These are phyloP conservation scores for Spisula solida DNA, from an alignment of 2,888 invertebrate genomes.

Conservation along the genomic window DNA sequence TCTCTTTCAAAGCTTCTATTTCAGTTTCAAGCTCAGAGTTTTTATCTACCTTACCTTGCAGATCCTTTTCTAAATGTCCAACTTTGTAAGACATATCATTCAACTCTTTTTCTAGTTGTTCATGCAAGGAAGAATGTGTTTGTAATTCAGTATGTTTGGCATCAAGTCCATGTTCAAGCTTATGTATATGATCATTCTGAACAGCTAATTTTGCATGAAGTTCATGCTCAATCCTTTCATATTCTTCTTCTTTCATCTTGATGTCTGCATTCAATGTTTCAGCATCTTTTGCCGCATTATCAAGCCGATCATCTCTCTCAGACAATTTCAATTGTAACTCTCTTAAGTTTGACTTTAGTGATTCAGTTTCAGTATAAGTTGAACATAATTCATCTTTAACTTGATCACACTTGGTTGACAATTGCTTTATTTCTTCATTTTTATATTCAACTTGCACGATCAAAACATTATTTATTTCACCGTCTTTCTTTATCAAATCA, in stretches of 20 bases:
- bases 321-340: background rate
- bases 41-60: background rate
- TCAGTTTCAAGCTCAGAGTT: background rate
- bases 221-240: background rate
- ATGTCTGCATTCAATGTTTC: background rate
- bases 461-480: slow-evolving; percentile 23
- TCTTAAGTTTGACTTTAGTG: background rate
- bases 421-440: background rate
- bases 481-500: slow-evolving; percentile 5
- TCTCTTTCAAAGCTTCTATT: background rate
- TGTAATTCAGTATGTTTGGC: slow-evolving; percentile 20
- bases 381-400: background rate
- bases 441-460: background rate
- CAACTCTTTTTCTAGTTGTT: slow-evolving; percentile 11
- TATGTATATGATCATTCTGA: slow-evolving; percentile 3
- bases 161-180: slow-evolving; percentile 16
- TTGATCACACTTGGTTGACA: background rate
- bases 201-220: slow-evolving; percentile 28
- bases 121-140: background rate
- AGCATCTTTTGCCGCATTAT: background rate
- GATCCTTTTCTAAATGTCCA: background rate
- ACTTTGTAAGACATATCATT: background rate
- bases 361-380: background rate
- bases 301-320: background rate
- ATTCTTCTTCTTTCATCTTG: background rate